A percentile compares a stretch with the other conserved stretches of the same genome.
Conservation (phyloP, 1,140 invertebrate genomes). For the Drosophila sucinea region DNA sequence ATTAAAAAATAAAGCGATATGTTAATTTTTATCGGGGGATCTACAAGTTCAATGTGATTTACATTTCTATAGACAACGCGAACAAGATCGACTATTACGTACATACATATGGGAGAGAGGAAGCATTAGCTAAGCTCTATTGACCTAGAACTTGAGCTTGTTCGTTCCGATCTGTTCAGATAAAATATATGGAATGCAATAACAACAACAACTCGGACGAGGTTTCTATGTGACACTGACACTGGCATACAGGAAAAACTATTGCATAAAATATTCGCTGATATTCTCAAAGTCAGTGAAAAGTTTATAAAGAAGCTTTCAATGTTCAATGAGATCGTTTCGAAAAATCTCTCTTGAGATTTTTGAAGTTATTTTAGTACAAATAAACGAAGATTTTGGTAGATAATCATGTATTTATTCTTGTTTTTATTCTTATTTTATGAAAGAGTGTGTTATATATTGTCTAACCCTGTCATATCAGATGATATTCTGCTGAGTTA, state of each 20-base stretch:
- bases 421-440: too few relatives aligned
- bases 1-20: constrained; percentile 7
- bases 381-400: too few relatives aligned
- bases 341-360: too few relatives aligned
- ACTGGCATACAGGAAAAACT: constrained; percentile 7
- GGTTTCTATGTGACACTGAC: constrained; percentile 10
- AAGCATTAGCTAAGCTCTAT: constrained; percentile 58
- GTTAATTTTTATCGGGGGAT: constrained; percentile 27
- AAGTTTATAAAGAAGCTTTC: not conserved
- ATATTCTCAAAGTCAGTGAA: constrained; percentile 1
- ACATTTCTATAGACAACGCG: constrained; percentile 31
- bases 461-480: too few relatives aligned
- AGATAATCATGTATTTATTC: too few relatives aligned
- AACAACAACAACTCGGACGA: constrained; percentile 5
- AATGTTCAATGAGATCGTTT: not conserved
- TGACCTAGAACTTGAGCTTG: constrained; percentile 75
- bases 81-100: constrained; percentile 23
- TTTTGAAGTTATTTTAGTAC: too few relatives aligned
- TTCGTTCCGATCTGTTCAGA: constrained; percentile 33
- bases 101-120: constrained; percentile 38
- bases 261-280: not conserved
- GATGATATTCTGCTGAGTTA: too few relatives aligned
- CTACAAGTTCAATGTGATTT: constrained; percentile 54
- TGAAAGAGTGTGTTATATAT: too few relatives aligned
- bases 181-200: constrained; percentile 14